Conservation (phyloP, 2,797 vertebrate genomes). For the Ptychadena robeensis region DNA sequence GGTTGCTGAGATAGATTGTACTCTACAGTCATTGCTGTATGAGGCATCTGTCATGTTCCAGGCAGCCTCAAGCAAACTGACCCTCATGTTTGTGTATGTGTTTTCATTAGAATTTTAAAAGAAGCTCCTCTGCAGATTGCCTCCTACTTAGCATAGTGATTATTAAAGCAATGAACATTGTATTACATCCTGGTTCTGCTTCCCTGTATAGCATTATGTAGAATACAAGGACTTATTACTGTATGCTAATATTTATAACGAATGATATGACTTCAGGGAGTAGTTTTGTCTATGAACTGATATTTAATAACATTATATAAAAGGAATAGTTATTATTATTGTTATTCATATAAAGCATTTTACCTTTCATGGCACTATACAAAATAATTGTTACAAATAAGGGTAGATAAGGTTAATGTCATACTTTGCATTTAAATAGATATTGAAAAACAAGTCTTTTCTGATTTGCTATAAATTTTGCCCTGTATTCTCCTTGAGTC, state of each 20-base stretch:
- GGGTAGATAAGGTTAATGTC: too few relatives aligned
- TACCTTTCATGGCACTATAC: too few relatives aligned
- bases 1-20: conserved; percentile 16
- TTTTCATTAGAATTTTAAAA: conserved; percentile 21
- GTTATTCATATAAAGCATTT: too few relatives aligned
- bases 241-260: not conserved
- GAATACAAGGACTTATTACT: not conserved
- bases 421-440: too few relatives aligned
- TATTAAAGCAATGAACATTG: not conserved
- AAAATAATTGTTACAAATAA: too few relatives aligned
- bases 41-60: conserved; percentile 40
- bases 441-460: too few relatives aligned
- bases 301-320: not conserved
- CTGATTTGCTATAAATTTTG: too few relatives aligned
- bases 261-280: not conserved
- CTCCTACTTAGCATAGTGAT: not conserved
- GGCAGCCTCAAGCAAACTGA: conserved; percentile 25
- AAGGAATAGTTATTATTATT: too few relatives aligned
- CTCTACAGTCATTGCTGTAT: conserved; percentile 13
- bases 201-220: not conserved
- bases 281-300: not conserved
- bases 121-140: conserved; percentile 5
- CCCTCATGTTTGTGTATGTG: conserved; percentile 12
- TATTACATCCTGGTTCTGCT: not conserved
- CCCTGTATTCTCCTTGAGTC: too few relatives aligned